These are phyloP conservation scores for Sylvietta virens DNA, from an alignment of 2,113 vertebrate genomes.

Conservation along the genomic window DNA sequence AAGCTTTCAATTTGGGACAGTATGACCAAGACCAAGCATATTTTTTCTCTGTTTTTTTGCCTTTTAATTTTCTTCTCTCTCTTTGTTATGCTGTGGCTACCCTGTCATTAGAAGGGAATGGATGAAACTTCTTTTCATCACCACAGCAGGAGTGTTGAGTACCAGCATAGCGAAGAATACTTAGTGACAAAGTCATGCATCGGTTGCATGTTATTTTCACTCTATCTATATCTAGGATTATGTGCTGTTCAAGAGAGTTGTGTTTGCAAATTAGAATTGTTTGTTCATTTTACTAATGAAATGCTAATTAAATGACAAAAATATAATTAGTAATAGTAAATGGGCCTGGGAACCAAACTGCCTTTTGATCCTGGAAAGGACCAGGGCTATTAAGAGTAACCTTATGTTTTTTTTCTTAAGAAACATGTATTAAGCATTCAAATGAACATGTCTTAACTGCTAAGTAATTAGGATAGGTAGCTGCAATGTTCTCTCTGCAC, in stretches of 20 bases:
- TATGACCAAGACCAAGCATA: not conserved
- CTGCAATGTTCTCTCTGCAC: not conserved
- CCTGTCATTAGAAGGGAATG: not conserved
- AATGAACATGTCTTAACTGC: not conserved
- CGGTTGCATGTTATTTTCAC: not conserved
- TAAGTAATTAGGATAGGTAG: not conserved
- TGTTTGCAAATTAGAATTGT: not conserved
- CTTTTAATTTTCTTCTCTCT: not conserved
- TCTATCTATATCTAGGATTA: not conserved
- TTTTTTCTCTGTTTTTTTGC: not conserved
- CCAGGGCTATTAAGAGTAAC: not conserved
- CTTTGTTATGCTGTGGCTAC: not conserved
- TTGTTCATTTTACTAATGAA: not conserved
- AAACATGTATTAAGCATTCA: not conserved
- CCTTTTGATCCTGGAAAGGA: not conserved
- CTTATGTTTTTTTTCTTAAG: not conserved
- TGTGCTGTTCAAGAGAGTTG: not conserved
- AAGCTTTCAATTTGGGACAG: not conserved
- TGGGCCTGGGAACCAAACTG: not conserved
- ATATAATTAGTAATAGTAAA: not conserved
- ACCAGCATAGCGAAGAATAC: not conserved
- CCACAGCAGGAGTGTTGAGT: not conserved
- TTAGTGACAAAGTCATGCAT: not conserved
- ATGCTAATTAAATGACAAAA: not conserved
- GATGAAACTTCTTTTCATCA: not conserved